Evolutionary conservation across 2,113 vertebrate species (phyloP).

Genomic region (Theropithecus gelada): DNA sequence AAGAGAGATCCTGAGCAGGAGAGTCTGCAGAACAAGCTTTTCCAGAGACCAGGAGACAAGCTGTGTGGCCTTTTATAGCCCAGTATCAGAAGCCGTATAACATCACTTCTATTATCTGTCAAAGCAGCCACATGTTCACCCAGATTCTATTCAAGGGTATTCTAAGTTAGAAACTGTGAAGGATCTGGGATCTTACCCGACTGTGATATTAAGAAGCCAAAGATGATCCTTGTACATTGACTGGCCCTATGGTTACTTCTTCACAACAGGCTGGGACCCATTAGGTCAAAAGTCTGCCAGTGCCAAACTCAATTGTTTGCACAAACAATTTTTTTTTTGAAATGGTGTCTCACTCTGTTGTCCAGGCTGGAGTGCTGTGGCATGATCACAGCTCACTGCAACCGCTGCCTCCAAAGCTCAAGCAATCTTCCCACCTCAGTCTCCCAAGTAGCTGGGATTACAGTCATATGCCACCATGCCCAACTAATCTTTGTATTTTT

Average conservation of each 20-base stretch:
- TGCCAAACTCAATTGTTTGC: neutral
- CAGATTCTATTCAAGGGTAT: neutral
- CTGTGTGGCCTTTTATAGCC: neutral
- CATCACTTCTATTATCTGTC: neutral
- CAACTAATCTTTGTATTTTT: no score
- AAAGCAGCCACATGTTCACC: neutral
- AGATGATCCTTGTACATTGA: neutral
- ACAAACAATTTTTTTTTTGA: neutral
- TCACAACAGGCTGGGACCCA: no score
- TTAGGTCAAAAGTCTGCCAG: neutral
- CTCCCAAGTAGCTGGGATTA: no score
- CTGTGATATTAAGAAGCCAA: neutral
- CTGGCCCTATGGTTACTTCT: neutral
- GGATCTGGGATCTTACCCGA: neutral
- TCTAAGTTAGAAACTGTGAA: neutral
- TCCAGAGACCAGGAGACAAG: neutral
- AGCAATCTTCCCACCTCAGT: no score
- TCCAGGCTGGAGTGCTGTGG: no score
- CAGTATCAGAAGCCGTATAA: rapidly evolving
- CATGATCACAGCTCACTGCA: no score
- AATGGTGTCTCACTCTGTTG: no score
- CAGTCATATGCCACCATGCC: no score
- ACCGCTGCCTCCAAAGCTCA: no score
- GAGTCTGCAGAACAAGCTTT: neutral
- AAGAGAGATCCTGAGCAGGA: neutral